A percentile compares a stretch with the other conserved stretches of the same genome.
Evolutionary conservation across 2,113 vertebrate species (phyloP).

Genomic region (Microtus ochrogaster): DNA sequence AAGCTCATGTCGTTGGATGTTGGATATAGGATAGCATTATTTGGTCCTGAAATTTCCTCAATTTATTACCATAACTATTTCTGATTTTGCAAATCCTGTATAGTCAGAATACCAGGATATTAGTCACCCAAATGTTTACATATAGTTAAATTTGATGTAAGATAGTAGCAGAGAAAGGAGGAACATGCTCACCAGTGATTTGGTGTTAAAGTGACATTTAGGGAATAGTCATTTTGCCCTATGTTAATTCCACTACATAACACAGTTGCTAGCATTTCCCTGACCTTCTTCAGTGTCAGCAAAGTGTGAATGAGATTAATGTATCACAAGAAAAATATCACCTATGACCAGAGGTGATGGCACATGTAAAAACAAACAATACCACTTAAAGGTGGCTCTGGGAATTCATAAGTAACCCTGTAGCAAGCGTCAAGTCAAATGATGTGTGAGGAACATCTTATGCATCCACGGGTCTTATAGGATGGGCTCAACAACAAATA

Average conservation of each 20-base stretch:
- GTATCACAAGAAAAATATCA: neutral
- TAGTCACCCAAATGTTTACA: neutral
- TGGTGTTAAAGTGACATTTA: fast-evolving
- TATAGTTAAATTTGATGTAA: neutral
- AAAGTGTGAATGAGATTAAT: neutral
- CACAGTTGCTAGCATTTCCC: neutral
- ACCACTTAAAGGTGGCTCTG: neutral
- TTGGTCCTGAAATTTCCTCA: fast-evolving
- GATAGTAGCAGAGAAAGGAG: neutral
- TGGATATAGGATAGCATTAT: too few species aligned
- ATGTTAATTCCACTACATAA: neutral
- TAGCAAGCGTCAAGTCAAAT: neutral
- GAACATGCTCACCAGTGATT: neutral
- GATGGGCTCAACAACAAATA: neutral
- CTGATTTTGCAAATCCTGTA: neutral
- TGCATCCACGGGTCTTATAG: neutral
- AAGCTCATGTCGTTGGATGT: fast-evolving
- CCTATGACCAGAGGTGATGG: neutral
- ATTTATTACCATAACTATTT: neutral
- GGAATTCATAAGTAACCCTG: neutral
- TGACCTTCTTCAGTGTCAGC: neutral
- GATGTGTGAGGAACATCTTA: neutral
- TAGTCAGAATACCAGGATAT: neutral
- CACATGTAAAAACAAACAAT: too few species aligned
- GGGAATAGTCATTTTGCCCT: neutral